phyloP scores from a whole-genome alignment of 2,888 invertebrate genomes.

The Zaprionus obscuricornis region DNA sequence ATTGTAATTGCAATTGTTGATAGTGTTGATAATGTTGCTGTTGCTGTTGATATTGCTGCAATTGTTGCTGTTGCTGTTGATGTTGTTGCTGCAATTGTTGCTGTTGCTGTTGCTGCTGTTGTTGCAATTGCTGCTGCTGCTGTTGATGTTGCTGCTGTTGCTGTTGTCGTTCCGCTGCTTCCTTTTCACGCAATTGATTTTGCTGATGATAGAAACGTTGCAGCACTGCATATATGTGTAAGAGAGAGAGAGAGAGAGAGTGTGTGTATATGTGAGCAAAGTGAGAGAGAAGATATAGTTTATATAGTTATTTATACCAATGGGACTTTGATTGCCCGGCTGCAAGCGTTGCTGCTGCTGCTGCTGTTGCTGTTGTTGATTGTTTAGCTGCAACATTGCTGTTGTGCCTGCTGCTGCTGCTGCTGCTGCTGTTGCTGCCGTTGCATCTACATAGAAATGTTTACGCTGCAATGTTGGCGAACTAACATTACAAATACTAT shows the following conservation, averaged over 20 bases:
- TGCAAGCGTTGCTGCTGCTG: slow-evolving; percentile 81
- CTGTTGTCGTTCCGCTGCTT: slow-evolving; percentile 79
- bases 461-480: slow-evolving; percentile 50
- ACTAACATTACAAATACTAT: slow-evolving; percentile 54
- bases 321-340: slow-evolving; percentile 89
- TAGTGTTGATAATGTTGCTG: not conserved
- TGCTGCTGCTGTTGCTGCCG: slow-evolving; percentile 44
- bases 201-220: slow-evolving; percentile 92
- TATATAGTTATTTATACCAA: slow-evolving; percentile 80
- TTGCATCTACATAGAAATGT: slow-evolving; percentile 26
- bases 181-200: slow-evolving; percentile 87
- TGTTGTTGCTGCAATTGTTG: slow-evolving; percentile 3
- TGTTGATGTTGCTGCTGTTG: slow-evolving; percentile 49
- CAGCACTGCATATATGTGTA: slow-evolving; percentile 86
- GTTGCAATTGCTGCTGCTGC: slow-evolving; percentile 55
- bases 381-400: slow-evolving; percentile 36
- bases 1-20: not conserved
- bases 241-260: not conserved
- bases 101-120: slow-evolving; percentile 13
- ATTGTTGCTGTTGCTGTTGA: not conserved
- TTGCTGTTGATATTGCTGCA: not conserved
- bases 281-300: not conserved
- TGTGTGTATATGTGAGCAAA: not conserved
- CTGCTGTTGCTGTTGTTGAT: slow-evolving; percentile 80
- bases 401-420: slow-evolving; percentile 22